Evolutionary conservation across 2,888 invertebrate species (phyloP).

Genomic region (Acleris sparsana): DNA sequence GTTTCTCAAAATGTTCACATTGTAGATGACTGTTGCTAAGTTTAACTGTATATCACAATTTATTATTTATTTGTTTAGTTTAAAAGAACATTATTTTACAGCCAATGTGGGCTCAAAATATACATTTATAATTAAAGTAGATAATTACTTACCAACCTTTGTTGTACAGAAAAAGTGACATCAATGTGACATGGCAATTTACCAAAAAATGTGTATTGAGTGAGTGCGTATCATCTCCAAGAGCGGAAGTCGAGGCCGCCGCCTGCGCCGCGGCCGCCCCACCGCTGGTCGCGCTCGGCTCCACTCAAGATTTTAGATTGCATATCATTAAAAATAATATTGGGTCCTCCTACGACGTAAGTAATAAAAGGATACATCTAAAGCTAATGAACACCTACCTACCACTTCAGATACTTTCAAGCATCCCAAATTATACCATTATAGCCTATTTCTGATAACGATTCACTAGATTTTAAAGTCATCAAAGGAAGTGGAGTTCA

Average conservation of each 20-base stretch:
- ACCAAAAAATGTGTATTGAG: constrained; percentile 56
- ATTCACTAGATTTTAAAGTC: no score
- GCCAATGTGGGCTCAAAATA: constrained; percentile 65
- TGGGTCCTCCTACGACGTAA: constrained; percentile 31
- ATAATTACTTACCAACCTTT: constrained; percentile 56
- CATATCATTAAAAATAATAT: constrained; percentile 46
- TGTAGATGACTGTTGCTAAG: constrained; percentile 38
- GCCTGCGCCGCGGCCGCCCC: no score
- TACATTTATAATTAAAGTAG: constrained; percentile 39
- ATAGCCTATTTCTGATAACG: background rate
- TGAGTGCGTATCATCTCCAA: constrained; percentile 55
- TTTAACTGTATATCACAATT: constrained; percentile 50
- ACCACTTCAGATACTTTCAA: background rate
- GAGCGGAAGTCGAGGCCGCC: background rate
- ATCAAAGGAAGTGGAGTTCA: no score
- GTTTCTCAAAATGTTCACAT: constrained; percentile 45
- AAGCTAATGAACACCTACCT: background rate
- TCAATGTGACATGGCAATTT: constrained; percentile 34
- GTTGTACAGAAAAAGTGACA: constrained; percentile 37
- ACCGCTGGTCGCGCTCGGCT: constrained; percentile 48
- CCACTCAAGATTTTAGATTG: constrained; percentile 51
- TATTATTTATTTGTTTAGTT: constrained; percentile 61
- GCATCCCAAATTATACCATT: background rate
- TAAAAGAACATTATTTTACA: constrained; percentile 46
- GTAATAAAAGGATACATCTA: background rate